Evolutionary conservation across 2,888 invertebrate genomes (phyloP).

Genomic region (Brachylomia viminalis): DNA sequence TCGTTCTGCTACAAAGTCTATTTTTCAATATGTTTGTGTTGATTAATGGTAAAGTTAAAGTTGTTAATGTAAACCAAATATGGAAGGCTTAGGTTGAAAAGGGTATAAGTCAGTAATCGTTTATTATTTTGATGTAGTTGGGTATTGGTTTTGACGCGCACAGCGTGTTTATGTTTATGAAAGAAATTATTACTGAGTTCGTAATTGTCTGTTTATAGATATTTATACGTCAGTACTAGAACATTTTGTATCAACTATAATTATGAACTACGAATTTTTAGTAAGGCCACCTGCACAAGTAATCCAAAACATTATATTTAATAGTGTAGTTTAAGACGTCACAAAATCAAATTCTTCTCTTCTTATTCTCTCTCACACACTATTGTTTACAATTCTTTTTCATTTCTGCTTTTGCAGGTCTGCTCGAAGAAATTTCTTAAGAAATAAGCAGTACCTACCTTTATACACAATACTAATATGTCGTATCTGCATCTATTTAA

Average conservation of each 20-base stretch:
- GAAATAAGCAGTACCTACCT: too few species aligned
- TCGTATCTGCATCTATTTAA: too few species aligned
- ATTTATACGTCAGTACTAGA: conserved; percentile 3
- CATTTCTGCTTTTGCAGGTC: too few species aligned
- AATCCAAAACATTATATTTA: too few species aligned
- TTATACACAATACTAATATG: too few species aligned
- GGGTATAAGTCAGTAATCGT: conserved; percentile 70
- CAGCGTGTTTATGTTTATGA: conserved; percentile 59
- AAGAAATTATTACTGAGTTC: conserved; percentile 60
- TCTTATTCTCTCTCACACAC: too few species aligned
- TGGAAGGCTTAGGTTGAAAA: conserved; percentile 73
- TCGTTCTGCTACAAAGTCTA: conserved; percentile 46
- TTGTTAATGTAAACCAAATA: conserved; percentile 77
- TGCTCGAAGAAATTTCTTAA: too few species aligned
- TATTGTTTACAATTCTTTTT: too few species aligned
- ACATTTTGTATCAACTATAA: background rate
- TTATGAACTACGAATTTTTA: background rate
- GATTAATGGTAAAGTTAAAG: conserved; percentile 16
- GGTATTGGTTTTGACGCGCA: conserved; percentile 69
- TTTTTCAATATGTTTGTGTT: conserved; percentile 36
- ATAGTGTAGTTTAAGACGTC: too few species aligned
- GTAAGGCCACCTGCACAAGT: background rate
- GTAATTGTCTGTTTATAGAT: conserved; percentile 51
- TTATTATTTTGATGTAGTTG: conserved; percentile 69
- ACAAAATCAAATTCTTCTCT: too few species aligned